Evolutionary conservation across 2,797 vertebrate species (phyloP).

Genomic region (Numenius phaeopus): DNA sequence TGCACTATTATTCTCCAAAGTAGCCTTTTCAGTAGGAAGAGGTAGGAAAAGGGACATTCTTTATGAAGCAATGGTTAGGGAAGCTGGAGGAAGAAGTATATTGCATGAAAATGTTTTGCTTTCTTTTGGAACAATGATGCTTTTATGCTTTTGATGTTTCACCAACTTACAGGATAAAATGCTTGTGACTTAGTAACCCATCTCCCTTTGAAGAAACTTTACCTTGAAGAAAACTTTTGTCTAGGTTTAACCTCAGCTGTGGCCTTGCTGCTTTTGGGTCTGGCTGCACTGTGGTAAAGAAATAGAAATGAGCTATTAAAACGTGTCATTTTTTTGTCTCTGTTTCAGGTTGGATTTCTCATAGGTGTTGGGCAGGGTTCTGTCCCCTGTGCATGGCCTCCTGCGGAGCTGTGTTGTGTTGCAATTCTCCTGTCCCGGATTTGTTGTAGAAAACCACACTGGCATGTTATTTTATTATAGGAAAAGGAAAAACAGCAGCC

Average conservation of each 20-base stretch:
- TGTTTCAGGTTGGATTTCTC: neutral
- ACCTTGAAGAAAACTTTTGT: neutral
- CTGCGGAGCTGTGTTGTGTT: neutral
- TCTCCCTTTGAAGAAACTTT: neutral
- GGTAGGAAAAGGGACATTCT: neutral
- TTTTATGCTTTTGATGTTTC: neutral
- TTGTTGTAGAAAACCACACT: neutral
- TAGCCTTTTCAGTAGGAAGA: neutral
- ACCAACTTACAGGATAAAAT: neutral
- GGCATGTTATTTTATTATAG: neutral
- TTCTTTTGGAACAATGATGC: neutral
- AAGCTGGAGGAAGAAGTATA: neutral
- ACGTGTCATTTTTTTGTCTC: neutral
- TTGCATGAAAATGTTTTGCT: neutral
- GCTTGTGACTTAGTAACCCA: neutral
- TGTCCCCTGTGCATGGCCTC: neutral
- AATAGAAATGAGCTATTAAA: neutral
- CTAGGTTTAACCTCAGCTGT: neutral
- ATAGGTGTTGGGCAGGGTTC: neutral
- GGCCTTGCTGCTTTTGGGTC: neutral
- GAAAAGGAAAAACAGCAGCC: neutral
- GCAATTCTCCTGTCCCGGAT: neutral
- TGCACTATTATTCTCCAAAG: neutral
- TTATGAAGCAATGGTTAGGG: neutral
- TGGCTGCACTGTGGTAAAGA: neutral